A percentile compares a stretch with the other conserved stretches of the same genome.
Conservation (phyloP, 2,113 vertebrate genomes). For the Sapayoa aenigma region DNA sequence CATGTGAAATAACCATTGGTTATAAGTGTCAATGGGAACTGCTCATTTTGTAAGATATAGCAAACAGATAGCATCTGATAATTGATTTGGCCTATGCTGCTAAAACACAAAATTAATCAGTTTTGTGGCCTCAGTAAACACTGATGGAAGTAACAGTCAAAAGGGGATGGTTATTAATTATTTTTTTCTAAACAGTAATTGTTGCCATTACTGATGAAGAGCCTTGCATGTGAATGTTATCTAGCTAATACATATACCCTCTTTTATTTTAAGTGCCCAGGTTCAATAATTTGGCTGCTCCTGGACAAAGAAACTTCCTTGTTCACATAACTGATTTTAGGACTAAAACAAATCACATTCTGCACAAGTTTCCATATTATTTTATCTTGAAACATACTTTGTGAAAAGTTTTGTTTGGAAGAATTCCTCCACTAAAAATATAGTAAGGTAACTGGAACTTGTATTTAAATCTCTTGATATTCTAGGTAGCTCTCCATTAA, state of each 20-base stretch:
- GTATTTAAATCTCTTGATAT: background rate
- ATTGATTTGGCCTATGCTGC: background rate
- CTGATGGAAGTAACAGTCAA: background rate
- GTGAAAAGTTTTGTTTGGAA: background rate
- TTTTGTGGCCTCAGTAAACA: background rate
- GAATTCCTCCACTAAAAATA: background rate
- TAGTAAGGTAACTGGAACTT: background rate
- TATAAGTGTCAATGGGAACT: background rate
- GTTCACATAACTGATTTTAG: background rate
- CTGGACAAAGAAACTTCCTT: constrained; percentile 31
- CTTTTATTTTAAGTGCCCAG: background rate
- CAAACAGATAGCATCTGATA: background rate
- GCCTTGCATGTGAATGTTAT: background rate
- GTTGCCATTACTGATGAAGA: constrained; percentile 1
- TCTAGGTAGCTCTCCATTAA: background rate
- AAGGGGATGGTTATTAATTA: background rate
- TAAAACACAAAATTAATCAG: background rate
- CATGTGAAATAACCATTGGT: background rate
- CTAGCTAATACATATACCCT: background rate
- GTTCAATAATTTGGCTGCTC: constrained; percentile 39
- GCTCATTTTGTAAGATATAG: background rate
- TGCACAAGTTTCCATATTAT: background rate
- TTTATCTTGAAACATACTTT: background rate
- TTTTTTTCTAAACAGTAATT: background rate
- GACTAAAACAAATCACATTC: background rate